phyloP scores from a whole-genome alignment of 2,888 invertebrate genomes.

The Diaprepes abbreviatus region DNA sequence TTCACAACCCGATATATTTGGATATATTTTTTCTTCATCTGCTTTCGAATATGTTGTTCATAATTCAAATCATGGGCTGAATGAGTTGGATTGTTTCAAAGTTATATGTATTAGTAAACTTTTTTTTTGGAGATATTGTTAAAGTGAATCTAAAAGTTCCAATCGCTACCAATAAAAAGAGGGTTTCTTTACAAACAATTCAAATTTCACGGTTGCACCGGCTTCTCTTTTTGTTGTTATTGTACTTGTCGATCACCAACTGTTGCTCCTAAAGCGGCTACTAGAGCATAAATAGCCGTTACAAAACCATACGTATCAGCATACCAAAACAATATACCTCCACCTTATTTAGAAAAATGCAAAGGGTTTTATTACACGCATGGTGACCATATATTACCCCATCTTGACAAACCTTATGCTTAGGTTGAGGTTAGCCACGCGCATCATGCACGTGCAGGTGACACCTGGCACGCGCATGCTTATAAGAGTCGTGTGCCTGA shows the following conservation, averaged over 20 bases:
- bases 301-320: slow-evolving; percentile 36
- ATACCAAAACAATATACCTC: slow-evolving; percentile 29
- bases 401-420: slow-evolving; percentile 35
- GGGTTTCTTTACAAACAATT: slow-evolving; percentile 7
- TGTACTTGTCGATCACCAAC: slow-evolving; percentile 34
- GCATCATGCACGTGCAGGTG: slow-evolving; percentile 54
- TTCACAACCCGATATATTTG: no score
- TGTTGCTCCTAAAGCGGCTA: slow-evolving; percentile 33
- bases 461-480: slow-evolving; percentile 57
- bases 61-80: no score
- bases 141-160: no score
- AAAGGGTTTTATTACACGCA: slow-evolving; percentile 28
- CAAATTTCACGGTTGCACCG: slow-evolving; percentile 14
- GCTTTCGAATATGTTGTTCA: no score
- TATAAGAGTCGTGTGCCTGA: slow-evolving; percentile 19
- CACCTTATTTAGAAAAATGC: slow-evolving; percentile 21
- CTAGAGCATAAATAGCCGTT: slow-evolving; percentile 37
- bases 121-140: no score
- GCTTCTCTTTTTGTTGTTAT: slow-evolving; percentile 33
- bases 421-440: slow-evolving; percentile 45
- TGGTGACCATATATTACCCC: slow-evolving; percentile 30
- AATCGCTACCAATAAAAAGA: no score
- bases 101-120: no score
- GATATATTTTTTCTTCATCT: no score
- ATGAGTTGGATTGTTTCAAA: no score